Evolutionary conservation across 1,140 invertebrate genomes (phyloP), one percentile per base, ranked within the genome.

Genomic region (Alviniconcha marisindica): DNA sequence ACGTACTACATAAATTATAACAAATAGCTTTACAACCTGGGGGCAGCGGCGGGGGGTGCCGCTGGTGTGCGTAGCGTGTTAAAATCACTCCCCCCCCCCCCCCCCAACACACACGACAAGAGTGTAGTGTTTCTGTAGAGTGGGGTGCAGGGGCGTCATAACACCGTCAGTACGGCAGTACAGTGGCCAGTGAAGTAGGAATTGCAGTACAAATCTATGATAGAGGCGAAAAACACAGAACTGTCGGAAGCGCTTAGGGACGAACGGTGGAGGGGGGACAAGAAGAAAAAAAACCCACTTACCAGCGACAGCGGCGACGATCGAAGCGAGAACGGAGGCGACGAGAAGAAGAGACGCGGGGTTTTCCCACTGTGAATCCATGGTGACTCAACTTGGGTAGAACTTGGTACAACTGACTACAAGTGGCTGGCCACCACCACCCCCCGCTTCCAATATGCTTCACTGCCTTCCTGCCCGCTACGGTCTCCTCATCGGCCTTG

Each of bases 351-450:
- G 44, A 51, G 28, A 38, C 21, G 28, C 12, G 73, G 42, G 73
- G n/a, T 40, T 40, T 40, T 3, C 21, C 44, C 18, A 33, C 15
- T 3, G 31, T 54, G 21, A 12, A 21, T 76, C 12, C 73, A 76
- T 76, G 73, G n/a, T 76, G 73, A 42, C 44, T 48, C 73, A 76
- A 15, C n/a, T n/a, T n/a, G n/a, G n/a, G n/a, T n/a, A n/a, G n/a
- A n/a, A n/a, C n/a, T n/a, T n/a, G n/a, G n/a, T n/a, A n/a, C n/a
- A n/a, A n/a, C n/a, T n/a, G n/a, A n/a, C n/a, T n/a, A n/a, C n/a
- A n/a, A n/a, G n/a, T n/a, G n/a, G n/a, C n/a, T n/a, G n/a, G n/a
- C n/a, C n/a, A n/a, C n/a, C n/a, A n/a, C n/a, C n/a, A n/a, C n/a
- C n/a, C n/a, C n/a, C n/a, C n/a, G n/a, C n/a, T n/a, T n/a, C n/a